phyloP scores from a whole-genome alignment of 2,888 invertebrate species.

The Incurvaria masculella region DNA sequence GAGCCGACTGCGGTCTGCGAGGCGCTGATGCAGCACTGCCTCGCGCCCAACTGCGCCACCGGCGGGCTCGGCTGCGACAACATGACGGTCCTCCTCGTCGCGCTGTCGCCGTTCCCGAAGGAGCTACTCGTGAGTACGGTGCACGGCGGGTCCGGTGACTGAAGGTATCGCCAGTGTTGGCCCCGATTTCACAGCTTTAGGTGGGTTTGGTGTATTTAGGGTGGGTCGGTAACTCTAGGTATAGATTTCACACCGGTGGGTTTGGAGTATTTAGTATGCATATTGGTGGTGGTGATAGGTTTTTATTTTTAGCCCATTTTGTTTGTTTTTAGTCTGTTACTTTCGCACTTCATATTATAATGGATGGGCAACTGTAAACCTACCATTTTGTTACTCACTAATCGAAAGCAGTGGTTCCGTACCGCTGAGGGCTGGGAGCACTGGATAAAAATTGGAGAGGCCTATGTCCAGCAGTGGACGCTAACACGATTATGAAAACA shows the following conservation, averaged over 20 bases:
- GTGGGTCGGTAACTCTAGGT: background rate
- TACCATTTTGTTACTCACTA: no score
- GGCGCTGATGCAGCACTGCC: conserved; percentile 88
- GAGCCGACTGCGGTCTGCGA: conserved; percentile 96
- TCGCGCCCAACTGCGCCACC: conserved; percentile 96
- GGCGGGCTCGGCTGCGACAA: conserved; percentile 98
- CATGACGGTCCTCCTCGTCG: conserved; percentile 94
- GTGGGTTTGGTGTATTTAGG: background rate
- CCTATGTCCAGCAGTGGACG: no score
- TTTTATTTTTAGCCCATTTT: no score
- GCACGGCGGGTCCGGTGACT: conserved; percentile 11
- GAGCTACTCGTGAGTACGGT: conserved; percentile 9
- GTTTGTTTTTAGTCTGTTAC: no score
- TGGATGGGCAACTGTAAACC: no score
- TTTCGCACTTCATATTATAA: no score
- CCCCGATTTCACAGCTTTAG: background rate
- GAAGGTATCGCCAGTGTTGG: background rate
- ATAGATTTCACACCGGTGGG: conserved; percentile 61
- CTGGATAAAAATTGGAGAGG: no score
- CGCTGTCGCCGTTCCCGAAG: conserved; percentile 55
- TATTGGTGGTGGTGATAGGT: conserved; percentile 5
- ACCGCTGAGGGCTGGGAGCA: no score
- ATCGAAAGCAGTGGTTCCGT: no score
- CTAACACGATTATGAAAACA: no score
- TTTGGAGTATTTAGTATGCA: conserved; percentile 49